Conservation (phyloP, 2,113 vertebrate genomes). For the Geococcyx californianus region DNA sequence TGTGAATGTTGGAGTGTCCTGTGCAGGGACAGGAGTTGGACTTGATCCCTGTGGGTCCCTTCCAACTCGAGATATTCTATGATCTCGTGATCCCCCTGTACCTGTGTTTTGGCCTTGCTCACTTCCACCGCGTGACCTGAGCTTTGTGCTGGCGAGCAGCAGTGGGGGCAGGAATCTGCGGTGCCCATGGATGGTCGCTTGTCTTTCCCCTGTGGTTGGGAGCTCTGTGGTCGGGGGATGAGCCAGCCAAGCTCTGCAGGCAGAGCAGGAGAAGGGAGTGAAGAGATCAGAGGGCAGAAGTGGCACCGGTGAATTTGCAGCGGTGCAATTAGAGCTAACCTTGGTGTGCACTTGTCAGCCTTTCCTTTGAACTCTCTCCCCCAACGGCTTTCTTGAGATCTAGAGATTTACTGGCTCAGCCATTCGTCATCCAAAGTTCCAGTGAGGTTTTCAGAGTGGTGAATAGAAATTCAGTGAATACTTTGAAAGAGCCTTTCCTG, state of each 20-base stretch:
- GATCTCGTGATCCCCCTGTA: not conserved
- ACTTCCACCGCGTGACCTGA: fast-evolving
- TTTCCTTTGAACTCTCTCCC: conserved; percentile 3
- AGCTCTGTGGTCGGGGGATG: fast-evolving
- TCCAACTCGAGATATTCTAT: too few species aligned
- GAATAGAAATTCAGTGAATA: not conserved
- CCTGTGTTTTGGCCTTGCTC: fast-evolving
- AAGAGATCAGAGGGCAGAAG: not conserved
- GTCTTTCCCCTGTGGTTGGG: fast-evolving
- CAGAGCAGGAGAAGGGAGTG: not conserved
- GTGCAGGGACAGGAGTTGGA: too few species aligned
- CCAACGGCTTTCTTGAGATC: not conserved
- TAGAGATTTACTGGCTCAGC: not conserved
- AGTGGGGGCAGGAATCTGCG: fast-evolving
- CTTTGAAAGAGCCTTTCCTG: not conserved
- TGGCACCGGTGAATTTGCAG: not conserved
- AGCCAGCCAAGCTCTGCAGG: not conserved
- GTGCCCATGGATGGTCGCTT: fast-evolving
- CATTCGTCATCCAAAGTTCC: not conserved
- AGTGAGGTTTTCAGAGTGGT: not conserved
- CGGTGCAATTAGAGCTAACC: not conserved
- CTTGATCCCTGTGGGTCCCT: too few species aligned
- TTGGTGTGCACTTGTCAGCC: not conserved
- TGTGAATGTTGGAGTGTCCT: too few species aligned
- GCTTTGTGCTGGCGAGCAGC: fast-evolving